Evolutionary conservation across 2,113 vertebrate species (phyloP).

Genomic region (Leucosticte australis): DNA sequence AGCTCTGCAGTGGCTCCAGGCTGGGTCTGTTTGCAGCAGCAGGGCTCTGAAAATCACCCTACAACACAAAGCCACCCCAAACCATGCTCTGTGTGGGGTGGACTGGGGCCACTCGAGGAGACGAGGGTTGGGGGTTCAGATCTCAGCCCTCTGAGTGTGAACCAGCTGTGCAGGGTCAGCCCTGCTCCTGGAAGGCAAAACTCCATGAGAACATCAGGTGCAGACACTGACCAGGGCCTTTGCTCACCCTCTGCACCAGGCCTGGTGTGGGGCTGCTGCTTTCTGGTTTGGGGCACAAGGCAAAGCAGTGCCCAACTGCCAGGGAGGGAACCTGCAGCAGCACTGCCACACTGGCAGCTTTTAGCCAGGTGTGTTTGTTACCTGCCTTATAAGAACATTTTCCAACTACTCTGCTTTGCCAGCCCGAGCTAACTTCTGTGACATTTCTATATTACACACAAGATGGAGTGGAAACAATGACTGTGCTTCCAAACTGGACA

Average conservation of each 20-base stretch:
- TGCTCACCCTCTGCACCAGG: background rate
- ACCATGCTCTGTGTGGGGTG: fast-evolving
- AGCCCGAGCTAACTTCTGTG: background rate
- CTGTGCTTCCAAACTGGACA: fast-evolving
- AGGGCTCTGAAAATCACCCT: background rate
- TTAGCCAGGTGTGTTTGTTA: background rate
- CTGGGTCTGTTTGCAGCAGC: background rate
- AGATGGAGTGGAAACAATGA: background rate
- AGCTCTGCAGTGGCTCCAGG: background rate
- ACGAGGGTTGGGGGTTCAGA: fast-evolving
- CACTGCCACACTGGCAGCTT: background rate
- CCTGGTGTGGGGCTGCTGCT: fast-evolving
- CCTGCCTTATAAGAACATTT: background rate
- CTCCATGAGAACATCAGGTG: fast-evolving
- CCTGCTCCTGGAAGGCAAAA: background rate
- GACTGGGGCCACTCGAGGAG: fast-evolving
- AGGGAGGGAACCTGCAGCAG: background rate
- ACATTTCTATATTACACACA: background rate
- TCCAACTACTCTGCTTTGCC: background rate
- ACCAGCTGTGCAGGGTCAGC: background rate
- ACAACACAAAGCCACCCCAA: fast-evolving
- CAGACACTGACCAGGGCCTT: fast-evolving
- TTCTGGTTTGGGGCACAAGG: no score
- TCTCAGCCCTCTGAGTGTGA: fast-evolving
- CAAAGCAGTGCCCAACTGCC: fast-evolving